Base-by-base conservation (phyloP, 2,888 invertebrate species). In the Lissonota sp. region DNA sequence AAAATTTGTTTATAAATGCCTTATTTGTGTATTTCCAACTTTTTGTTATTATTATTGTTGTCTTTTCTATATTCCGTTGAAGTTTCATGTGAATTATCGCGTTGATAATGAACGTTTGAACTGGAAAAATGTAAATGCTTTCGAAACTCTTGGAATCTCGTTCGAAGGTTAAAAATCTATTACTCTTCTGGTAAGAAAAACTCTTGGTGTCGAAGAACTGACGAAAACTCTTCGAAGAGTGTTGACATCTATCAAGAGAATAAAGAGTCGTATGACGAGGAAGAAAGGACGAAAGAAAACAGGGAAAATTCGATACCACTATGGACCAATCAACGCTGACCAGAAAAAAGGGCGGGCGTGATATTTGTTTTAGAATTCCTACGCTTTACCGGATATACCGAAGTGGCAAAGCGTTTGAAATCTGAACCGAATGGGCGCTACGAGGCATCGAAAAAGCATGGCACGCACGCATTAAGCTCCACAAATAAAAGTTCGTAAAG, bases 381-480 rank as follows among this genome's bases (percentile, higher is more conserved):
- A 97, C 97, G 97, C 97, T 97, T 97, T 97, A 97, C 97, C 97
- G 96, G 53, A 93, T 93, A 91, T 93, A 93, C 89, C 88, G 86
- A 93, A 93, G 94, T 94, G 97, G 97, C 96, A 97, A 97, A 97
- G 97, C 97, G 97, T 97, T 97, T 96, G 97, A 97, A 97, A 97
- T 97, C 97, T 97, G 96, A 97, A 97, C 97, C 97, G 93, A 94
- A 95, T 91, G 91, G 89, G 87, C 90, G 89, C 87, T 87, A 90
- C 88, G 81, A 88, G 84, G 86, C 90, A 57, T 49, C 76, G 49
- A 53, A n/a, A 49, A 55, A 53, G 14, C 6, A 53, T 12, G 26
- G 14, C 14, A 53, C 53, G 53, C 6, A 53, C 16, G 14, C 16
- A 12, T 26, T 26, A 26, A 26, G 26, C 26, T 26, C 26, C 1